Conservation (phyloP, 1,140 invertebrate species). For the Bombus affinis region DNA sequence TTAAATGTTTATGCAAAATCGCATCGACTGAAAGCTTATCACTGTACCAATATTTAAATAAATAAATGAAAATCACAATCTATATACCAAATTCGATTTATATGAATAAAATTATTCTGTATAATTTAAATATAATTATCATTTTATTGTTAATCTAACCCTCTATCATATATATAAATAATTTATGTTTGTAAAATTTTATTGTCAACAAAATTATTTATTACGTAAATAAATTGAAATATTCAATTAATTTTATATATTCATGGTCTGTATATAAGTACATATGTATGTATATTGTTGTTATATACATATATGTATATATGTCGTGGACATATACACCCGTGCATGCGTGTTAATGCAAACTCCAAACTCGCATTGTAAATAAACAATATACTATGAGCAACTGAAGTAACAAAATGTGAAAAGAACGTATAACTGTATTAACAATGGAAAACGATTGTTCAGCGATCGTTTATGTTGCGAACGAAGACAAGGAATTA, state of each 20-base stretch:
- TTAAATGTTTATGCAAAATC: background rate
- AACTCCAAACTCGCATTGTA: slow-evolving; percentile 4
- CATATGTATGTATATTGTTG: background rate
- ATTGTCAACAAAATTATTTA: background rate
- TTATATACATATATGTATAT: background rate
- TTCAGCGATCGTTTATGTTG: slow-evolving; percentile 68
- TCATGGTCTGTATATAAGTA: too few relatives aligned
- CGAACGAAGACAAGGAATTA: slow-evolving; percentile 78
- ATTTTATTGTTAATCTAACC: background rate
- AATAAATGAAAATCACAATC: background rate
- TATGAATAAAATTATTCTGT: background rate
- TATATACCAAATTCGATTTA: background rate
- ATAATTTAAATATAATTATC: background rate
- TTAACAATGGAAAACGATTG: slow-evolving; percentile 74
- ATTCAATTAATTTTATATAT: background rate
- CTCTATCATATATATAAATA: background rate
- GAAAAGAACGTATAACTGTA: background rate
- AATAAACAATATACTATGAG: slow-evolving; percentile 26
- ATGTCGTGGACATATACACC: too few relatives aligned
- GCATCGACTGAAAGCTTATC: background rate
- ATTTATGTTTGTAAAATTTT: background rate
- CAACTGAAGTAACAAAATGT: slow-evolving; percentile 29
- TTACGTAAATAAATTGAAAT: background rate
- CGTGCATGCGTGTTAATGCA: too few relatives aligned
- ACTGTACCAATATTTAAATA: background rate